Evolutionary conservation across 1,140 invertebrate genomes (phyloP), one percentile per base, ranked within the genome.

Genomic region (Drosophila nigromelanica): DNA sequence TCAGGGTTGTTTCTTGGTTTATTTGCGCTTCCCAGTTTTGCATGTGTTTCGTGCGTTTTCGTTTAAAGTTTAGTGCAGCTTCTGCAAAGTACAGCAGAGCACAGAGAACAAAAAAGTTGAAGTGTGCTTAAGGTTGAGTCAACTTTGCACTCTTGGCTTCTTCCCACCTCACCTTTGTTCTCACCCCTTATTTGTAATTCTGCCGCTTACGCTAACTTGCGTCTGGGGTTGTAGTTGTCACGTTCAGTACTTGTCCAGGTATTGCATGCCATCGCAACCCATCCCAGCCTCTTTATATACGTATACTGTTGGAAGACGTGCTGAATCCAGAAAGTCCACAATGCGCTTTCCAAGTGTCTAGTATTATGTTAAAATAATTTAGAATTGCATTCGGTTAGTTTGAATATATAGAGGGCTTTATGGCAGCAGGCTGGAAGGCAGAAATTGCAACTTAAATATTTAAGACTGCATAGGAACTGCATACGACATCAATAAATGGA

Each of bases 71-170:
- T 62, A 83, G 76, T 71, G 71, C 43, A 73, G 64, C 58, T 55
- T 61, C 64, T 68, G 71, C 62, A 61, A 61, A 67, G 79, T 76
- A 76, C 67, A 78, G 51, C 51, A 71, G 52, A 70, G 51, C 37
- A 7, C 14, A 27, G 43, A 43, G 7, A 6, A 35, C 14, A 35
- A 7, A 69, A 59, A 43, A 51, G 63, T 48, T 60, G 37, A 70
- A 71, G 80, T 78, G 70, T 71, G 73, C 76, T 83, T 83, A 76
- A 76, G 76, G 80, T 82, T 82, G 80, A 82, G 45, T 82, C 76
- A 82, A 82, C 80, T 82, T 76, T 83, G 68, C 54, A 66, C 59
- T 71, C 51, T 52, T 14, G 15, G n/a, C 62, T 40, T 5, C 18
- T n/a, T n/a, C 2, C 11, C 10, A 39, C 52, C 33, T 35, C 8